Conservation (phyloP, 1,140 invertebrate species). For the Sesamia nonagrioides region DNA sequence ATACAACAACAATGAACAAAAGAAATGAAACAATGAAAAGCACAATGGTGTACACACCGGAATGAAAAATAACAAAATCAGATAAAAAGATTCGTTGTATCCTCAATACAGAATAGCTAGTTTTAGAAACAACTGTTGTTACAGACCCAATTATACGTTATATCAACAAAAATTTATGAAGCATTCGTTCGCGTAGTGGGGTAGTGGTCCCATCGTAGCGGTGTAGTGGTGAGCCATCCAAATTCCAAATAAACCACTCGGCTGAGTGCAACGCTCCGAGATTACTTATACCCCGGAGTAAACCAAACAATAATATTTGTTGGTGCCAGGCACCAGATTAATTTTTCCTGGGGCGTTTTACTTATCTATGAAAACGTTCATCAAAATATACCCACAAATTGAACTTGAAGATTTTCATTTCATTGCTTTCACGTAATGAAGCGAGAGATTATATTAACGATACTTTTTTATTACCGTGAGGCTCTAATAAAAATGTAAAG, state of each 20-base stretch:
- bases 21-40: conserved; percentile 4
- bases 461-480: neutral
- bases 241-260: conserved; percentile 81
- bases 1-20: conserved; percentile 1
- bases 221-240: conserved; percentile 60
- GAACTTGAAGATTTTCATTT: conserved; percentile 38
- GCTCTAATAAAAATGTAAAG: neutral
- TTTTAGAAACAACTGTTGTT: neutral
- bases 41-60: neutral
- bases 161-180: conserved; percentile 60
- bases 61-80: conserved; percentile 9
- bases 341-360: conserved; percentile 81
- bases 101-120: neutral
- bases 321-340: conserved; percentile 81
- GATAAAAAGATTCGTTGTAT: neutral
- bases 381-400: conserved; percentile 23
- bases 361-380: conserved; percentile 53
- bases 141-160: conserved; percentile 20
- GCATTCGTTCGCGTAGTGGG: conserved; percentile 51
- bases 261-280: conserved; percentile 78
- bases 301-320: conserved; percentile 84
- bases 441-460: neutral
- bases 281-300: conserved; percentile 80
- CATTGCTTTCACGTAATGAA: conserved; percentile 16
- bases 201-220: conserved; percentile 24